phyloP scores from a whole-genome alignment of 2,888 invertebrate species.

The Myathropa florea region DNA sequence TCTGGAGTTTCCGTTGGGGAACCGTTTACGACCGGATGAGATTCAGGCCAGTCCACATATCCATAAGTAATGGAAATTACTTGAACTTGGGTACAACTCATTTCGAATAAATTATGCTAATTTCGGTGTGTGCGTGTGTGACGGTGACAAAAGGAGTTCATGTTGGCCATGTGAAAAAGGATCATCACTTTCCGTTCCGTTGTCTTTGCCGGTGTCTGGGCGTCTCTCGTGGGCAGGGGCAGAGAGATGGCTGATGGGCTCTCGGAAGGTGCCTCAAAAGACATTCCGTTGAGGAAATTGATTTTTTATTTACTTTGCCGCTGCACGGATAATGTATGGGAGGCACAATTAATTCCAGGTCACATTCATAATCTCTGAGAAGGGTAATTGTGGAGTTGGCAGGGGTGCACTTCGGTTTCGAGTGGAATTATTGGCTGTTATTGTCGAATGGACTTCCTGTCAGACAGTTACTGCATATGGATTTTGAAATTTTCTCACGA shows the following conservation, averaged over 20 bases:
- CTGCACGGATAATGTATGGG: slow-evolving; percentile 44
- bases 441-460: slow-evolving; percentile 49
- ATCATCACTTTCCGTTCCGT: slow-evolving; percentile 53
- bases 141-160: slow-evolving; percentile 63
- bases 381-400: slow-evolving; percentile 33
- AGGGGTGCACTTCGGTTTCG: not conserved
- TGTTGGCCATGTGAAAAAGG: slow-evolving; percentile 61
- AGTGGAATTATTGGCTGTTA: slow-evolving; percentile 50
- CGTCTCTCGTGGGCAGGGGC: not conserved
- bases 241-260: not conserved
- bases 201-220: slow-evolving; percentile 43
- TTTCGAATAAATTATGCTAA: slow-evolving; percentile 68
- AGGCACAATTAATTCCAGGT: slow-evolving; percentile 69
- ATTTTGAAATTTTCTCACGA: slow-evolving; percentile 34
- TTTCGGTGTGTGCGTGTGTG: slow-evolving; percentile 59
- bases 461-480: slow-evolving; percentile 28
- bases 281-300: slow-evolving; percentile 60
- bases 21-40: slow-evolving; percentile 61
- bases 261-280: slow-evolving; percentile 58
- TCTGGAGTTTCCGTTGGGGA: slow-evolving; percentile 24
- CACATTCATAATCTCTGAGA: slow-evolving; percentile 63
- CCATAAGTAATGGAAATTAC: slow-evolving; percentile 45
- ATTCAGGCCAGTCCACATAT: slow-evolving; percentile 40
- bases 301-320: slow-evolving; percentile 49
- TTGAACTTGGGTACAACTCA: slow-evolving; percentile 50